Conservation (phyloP, 2,797 vertebrate species). For the Petrocephalus sullivani region DNA sequence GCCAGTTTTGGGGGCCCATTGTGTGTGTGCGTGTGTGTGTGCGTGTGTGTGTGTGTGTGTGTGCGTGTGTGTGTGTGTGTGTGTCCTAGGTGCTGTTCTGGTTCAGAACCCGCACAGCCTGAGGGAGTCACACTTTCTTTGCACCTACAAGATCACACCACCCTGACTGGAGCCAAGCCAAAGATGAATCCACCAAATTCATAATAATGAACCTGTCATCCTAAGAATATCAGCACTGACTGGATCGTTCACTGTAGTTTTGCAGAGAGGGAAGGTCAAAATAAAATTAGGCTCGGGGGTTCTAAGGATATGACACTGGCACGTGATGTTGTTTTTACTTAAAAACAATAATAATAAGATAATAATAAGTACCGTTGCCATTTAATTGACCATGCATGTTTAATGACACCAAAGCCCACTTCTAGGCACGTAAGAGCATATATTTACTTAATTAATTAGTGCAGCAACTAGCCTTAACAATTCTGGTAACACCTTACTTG, state of each 20-base stretch:
- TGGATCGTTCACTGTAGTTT: not conserved
- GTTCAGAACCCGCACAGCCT: too few relatives aligned
- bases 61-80: too few relatives aligned
- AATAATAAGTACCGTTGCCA: not conserved
- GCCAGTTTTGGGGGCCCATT: not conserved
- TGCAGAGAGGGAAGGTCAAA: not conserved
- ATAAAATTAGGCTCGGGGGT: not conserved
- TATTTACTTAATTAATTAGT: not conserved
- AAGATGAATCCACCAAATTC: not conserved
- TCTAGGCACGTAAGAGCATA: not conserved
- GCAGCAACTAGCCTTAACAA: not conserved
- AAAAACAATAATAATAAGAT: not conserved
- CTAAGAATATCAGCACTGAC: not conserved
- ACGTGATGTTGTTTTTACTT: not conserved
- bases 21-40: too few relatives aligned
- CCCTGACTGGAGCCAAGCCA: not conserved
- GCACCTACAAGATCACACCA: not conserved
- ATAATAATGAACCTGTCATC: not conserved
- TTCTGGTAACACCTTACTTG: not conserved
- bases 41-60: too few relatives aligned
- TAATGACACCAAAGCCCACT: not conserved
- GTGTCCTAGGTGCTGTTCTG: too few relatives aligned
- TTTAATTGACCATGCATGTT: not conserved
- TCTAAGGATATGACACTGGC: not conserved
- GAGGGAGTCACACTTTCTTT: not conserved